Evolutionary conservation across 2,113 vertebrate species (phyloP).

Genomic region (Hippocampus zosterae): DNA sequence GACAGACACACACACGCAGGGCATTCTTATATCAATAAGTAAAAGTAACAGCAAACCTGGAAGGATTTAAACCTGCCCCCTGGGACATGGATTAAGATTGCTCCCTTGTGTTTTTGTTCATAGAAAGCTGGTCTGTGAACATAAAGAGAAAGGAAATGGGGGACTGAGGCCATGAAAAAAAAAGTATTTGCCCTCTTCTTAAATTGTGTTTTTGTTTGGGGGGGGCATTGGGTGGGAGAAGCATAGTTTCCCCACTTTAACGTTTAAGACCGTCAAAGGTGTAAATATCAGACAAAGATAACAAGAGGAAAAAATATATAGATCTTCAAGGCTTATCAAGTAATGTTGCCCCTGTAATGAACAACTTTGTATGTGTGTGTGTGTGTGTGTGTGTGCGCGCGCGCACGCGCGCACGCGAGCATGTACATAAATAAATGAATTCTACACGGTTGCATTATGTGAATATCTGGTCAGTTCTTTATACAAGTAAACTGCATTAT

Average conservation of each 20-base stretch:
- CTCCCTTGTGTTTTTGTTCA: conserved; percentile 40
- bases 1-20: background rate
- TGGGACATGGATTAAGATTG: conserved; percentile 53
- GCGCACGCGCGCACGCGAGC: too few relatives aligned
- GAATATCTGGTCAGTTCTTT: background rate
- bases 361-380: background rate
- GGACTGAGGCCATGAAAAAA: background rate
- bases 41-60: conserved; percentile 55
- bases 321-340: too few relatives aligned
- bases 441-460: conserved; percentile 2
- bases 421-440: background rate
- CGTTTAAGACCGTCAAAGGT: background rate
- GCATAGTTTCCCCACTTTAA: too few relatives aligned
- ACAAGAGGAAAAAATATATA: too few relatives aligned
- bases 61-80: conserved; percentile 35
- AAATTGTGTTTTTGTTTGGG: too few relatives aligned
- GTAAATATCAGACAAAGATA: too few relatives aligned
- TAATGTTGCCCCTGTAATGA: too few relatives aligned
- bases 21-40: conserved; percentile 50
- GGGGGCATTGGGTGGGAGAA: too few relatives aligned
- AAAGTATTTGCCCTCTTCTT: background rate
- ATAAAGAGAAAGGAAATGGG: conserved; percentile 11
- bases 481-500: conserved; percentile 4
- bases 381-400: background rate
- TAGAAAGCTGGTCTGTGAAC: conserved; percentile 27